Evolutionary conservation across 2,797 vertebrate genomes (phyloP).

Genomic region (Helarctos malayanus): DNA sequence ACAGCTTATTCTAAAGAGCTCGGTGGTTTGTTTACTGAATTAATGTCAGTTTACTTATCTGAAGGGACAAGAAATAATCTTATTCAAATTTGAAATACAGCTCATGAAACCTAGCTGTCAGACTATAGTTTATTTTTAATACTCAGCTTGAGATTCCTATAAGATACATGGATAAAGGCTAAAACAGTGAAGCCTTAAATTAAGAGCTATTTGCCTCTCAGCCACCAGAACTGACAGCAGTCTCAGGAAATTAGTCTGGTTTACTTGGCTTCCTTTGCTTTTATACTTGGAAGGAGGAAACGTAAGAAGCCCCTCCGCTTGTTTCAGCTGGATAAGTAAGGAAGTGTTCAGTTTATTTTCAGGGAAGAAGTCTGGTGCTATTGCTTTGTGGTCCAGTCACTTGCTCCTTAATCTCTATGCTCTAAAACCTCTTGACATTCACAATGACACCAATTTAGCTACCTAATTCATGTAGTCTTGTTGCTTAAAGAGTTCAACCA

Average conservation of each 20-base stretch:
- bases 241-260: not conserved
- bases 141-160: conserved; percentile 12
- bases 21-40: not conserved
- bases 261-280: not conserved
- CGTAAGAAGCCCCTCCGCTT: not conserved
- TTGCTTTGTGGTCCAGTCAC: not conserved
- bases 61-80: not conserved
- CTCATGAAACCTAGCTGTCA: not conserved
- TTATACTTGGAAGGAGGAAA: not conserved
- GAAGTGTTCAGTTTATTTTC: not conserved
- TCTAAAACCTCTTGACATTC: conserved; percentile 56
- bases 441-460: conserved; percentile 23
- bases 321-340: not conserved
- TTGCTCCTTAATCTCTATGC: not conserved
- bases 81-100: conserved; percentile 18
- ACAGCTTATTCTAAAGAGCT: not conserved
- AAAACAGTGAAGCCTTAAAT: not conserved
- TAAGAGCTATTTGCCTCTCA: not conserved
- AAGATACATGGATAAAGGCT: not conserved
- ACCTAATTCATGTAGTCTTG: not conserved
- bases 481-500: conserved; percentile 38
- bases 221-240: not conserved
- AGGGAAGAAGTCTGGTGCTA: not conserved
- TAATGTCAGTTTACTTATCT: not conserved
- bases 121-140: conserved; percentile 1